A percentile compares a stretch with the other conserved stretches of the same genome.
These are phyloP conservation scores for Dolichallabes microphthalmus DNA, from an alignment of 2,113 vertebrate genomes.

Conservation along the genomic window DNA sequence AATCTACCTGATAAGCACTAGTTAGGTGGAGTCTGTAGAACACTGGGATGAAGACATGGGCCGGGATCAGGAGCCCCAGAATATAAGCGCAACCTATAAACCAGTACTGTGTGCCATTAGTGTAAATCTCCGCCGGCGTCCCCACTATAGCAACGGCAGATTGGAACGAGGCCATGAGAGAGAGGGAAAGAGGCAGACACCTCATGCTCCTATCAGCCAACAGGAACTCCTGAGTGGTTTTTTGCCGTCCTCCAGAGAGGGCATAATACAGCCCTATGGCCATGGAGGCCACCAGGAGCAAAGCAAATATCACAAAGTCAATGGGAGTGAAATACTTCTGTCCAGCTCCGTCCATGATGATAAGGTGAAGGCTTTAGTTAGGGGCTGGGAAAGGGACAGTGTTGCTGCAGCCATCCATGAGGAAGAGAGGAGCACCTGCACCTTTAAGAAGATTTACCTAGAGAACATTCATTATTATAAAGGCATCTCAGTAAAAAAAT, in stretches of 20 bases:
- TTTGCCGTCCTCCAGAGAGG: conserved; percentile 79
- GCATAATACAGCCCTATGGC: conserved; percentile 90
- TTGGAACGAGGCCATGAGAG: conserved; percentile 92
- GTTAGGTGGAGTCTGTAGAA: conserved; percentile 87
- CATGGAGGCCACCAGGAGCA: conserved; percentile 80
- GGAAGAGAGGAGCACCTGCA: conserved; percentile 7
- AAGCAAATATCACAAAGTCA: conserved; percentile 85
- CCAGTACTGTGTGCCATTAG: conserved; percentile 90
- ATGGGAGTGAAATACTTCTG: conserved; percentile 72
- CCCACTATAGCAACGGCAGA: conserved; percentile 92
- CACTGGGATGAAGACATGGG: conserved; percentile 87
- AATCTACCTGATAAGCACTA: conserved; percentile 85
- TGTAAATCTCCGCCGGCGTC: conserved; percentile 83
- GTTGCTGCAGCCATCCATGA: conserved; percentile 9
- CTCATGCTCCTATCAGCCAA: conserved; percentile 87
- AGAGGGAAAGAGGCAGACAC: conserved; percentile 85
- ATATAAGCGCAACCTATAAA: conserved; percentile 91
- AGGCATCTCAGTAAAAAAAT: neutral
- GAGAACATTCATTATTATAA: neutral
- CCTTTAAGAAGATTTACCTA: neutral
- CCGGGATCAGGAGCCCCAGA: conserved; percentile 88
- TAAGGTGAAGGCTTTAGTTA: neutral
- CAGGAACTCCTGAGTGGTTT: conserved; percentile 85
- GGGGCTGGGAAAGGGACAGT: neutral
- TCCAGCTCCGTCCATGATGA: conserved; percentile 58